Evolutionary conservation across 1,140 invertebrate genomes (phyloP).

Genomic region (Diorhabda elongata): DNA sequence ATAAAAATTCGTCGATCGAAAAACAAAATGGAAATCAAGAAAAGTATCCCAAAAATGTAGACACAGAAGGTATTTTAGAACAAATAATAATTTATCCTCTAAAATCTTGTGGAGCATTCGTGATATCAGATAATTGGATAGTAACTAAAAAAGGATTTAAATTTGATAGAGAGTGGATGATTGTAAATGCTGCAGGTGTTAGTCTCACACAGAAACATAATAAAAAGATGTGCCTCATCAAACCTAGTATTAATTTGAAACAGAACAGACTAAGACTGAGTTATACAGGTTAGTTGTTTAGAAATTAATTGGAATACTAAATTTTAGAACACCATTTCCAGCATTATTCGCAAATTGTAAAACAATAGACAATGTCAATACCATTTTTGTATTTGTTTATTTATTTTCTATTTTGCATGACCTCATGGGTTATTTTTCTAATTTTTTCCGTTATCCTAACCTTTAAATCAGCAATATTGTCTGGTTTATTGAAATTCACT

Average conservation of each 20-base stretch:
- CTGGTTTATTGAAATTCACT: too few relatives aligned
- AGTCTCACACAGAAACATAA: conserved; percentile 86
- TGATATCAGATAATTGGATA: conserved; percentile 65
- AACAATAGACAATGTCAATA: too few relatives aligned
- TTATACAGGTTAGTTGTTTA: conserved; percentile 57
- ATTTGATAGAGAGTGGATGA: conserved; percentile 92
- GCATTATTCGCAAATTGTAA: too few relatives aligned
- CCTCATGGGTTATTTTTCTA: too few relatives aligned
- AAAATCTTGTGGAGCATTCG: conserved; percentile 85
- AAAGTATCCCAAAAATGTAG: not conserved
- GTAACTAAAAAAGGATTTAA: conserved; percentile 70
- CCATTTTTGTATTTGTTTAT: too few relatives aligned
- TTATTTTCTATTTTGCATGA: too few relatives aligned
- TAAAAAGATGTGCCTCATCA: conserved; percentile 75
- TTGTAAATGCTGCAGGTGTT: conserved; percentile 71
- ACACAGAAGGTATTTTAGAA: conserved; percentile 40
- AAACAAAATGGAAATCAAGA: too few relatives aligned
- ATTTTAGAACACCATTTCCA: not conserved
- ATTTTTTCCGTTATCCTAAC: too few relatives aligned
- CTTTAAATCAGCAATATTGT: too few relatives aligned
- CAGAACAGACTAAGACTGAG: conserved; percentile 59
- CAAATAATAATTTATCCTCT: conserved; percentile 86
- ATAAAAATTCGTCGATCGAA: not conserved
- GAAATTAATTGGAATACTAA: not conserved
- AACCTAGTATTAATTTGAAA: conserved; percentile 65